These are phyloP conservation scores for Dryas iulia DNA, from an alignment of 1,140 invertebrate species.

Conservation along the genomic window DNA sequence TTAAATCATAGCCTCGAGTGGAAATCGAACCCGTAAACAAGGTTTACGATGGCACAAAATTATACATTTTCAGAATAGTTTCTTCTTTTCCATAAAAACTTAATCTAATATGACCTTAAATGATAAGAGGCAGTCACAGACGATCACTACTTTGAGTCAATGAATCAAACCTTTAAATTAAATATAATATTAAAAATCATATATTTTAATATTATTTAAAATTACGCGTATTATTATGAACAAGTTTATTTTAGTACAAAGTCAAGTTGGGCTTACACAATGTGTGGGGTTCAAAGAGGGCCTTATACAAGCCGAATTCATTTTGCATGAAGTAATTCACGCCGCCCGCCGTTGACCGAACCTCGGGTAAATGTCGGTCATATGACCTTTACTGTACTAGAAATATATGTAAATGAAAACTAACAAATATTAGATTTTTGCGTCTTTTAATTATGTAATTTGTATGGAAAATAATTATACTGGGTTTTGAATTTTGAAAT, in stretches of 20 bases:
- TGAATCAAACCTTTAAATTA: too few relatives aligned
- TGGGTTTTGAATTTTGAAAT: background rate
- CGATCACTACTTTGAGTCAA: too few relatives aligned
- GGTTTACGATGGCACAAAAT: too few relatives aligned
- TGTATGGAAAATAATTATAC: background rate
- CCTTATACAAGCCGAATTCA: slow-evolving; percentile 7
- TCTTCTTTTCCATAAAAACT: too few relatives aligned
- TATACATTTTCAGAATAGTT: too few relatives aligned
- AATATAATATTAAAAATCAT: background rate
- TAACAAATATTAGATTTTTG: background rate
- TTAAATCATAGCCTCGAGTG: too few relatives aligned
- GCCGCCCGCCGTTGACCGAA: background rate
- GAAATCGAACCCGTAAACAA: too few relatives aligned
- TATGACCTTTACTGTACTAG: slow-evolving; percentile 7
- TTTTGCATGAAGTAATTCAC: slow-evolving; percentile 17
- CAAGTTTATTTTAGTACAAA: slow-evolving; percentile 3
- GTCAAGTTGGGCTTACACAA: slow-evolving; percentile 14
- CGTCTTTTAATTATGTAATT: background rate
- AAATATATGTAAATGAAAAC: slow-evolving; percentile 7
- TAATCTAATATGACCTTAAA: too few relatives aligned
- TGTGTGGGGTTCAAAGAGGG: slow-evolving; percentile 9
- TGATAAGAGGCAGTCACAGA: too few relatives aligned
- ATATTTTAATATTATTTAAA: background rate
- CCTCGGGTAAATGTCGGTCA: slow-evolving; percentile 4
- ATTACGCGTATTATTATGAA: background rate